Percentiles rank a stretch among this genome's conserved stretches.
phyloP scores from a whole-genome alignment of 1,140 invertebrate genomes.

The Lepidurus apus region DNA sequence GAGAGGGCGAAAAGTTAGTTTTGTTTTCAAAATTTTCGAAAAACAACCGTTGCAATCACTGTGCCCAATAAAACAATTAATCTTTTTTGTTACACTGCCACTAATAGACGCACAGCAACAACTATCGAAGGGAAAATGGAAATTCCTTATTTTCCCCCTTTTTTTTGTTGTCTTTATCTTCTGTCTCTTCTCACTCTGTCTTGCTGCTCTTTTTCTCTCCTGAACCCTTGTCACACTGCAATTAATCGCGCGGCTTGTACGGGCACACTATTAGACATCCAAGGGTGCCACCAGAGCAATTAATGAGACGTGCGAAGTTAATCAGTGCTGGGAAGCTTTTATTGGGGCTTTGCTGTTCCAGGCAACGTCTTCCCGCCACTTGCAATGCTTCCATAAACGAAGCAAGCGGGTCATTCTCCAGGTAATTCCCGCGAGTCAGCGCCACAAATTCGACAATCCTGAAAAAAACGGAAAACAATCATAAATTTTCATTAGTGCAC shows the following conservation, averaged over 20 bases:
- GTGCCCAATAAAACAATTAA: no score
- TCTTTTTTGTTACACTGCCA: no score
- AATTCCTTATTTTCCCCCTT: no score
- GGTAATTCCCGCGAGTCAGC: background rate
- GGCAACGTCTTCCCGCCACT: background rate
- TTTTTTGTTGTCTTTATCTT: no score
- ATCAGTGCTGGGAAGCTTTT: background rate
- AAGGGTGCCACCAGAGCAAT: background rate
- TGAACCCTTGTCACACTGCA: background rate
- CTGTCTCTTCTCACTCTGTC: no score
- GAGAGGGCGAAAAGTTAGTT: background rate
- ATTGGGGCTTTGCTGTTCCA: background rate
- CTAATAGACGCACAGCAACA: no score
- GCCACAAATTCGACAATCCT: constrained; percentile 4
- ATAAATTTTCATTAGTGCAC: background rate
- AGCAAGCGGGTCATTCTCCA: background rate
- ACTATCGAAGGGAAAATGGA: no score
- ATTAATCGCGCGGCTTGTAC: constrained; percentile 1
- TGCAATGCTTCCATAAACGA: constrained; percentile 13
- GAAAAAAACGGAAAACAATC: background rate
- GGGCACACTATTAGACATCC: background rate
- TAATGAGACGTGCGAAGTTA: background rate
- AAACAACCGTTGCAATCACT: no score
- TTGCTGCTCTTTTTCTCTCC: background rate
- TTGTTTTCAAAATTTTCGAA: no score